These are phyloP conservation scores for Pteropus rufus DNA, from an alignment of 2,797 vertebrate species.

Conservation along the genomic window DNA sequence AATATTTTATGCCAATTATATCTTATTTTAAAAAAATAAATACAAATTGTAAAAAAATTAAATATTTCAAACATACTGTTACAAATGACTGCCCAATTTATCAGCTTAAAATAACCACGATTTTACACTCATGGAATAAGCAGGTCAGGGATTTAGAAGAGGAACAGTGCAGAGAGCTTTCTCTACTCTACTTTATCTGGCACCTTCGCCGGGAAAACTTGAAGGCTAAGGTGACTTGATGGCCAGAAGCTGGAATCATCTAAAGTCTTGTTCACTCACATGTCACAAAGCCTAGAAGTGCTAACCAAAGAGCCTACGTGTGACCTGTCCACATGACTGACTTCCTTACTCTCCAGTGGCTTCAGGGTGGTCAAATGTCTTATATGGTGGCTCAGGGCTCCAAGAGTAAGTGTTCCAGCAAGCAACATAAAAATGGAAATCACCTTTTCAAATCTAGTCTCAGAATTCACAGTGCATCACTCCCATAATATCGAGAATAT, in stretches of 20 bases:
- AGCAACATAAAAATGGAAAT: neutral
- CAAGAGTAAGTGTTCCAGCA: neutral
- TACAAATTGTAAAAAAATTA: neutral
- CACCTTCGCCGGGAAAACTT: neutral
- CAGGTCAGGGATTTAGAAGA: neutral
- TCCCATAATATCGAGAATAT: neutral
- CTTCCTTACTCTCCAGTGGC: neutral
- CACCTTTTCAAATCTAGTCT: neutral
- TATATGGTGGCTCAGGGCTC: neutral
- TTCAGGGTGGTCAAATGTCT: neutral
- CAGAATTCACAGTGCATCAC: neutral
- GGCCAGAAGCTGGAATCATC: neutral
- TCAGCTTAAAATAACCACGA: neutral
- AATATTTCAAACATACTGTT: constrained; percentile 35
- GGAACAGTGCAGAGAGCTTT: neutral
- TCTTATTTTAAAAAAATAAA: neutral
- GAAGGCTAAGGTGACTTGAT: neutral
- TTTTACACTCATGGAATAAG: constrained; percentile 19
- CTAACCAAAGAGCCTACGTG: neutral
- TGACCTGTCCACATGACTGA: neutral
- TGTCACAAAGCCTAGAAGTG: neutral
- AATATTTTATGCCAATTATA: neutral
- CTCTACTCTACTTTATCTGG: neutral
- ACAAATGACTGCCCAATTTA: neutral
- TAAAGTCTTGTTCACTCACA: neutral